Evolutionary conservation across 2,888 invertebrate species (phyloP).

Genomic region (Drosophila ochracea): DNA sequence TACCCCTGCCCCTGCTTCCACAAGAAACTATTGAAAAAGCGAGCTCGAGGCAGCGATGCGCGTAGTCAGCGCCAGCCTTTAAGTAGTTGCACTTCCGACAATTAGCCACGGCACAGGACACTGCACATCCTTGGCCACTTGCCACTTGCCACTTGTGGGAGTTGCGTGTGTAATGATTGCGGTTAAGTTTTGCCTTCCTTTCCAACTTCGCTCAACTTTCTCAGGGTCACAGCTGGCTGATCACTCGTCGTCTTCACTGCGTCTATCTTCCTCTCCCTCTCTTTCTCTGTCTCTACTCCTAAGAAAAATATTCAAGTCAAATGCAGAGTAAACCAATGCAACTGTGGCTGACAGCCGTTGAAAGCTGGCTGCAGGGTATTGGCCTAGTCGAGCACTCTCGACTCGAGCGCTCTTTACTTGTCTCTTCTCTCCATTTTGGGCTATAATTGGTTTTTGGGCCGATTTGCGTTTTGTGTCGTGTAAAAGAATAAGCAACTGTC

Average conservation of each 20-base stretch:
- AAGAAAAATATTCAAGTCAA: background rate
- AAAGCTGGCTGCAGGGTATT: background rate
- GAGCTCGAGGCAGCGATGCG: constrained; percentile 56
- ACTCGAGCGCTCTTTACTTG: background rate
- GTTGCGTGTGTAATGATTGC: constrained; percentile 73
- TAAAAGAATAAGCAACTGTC: constrained; percentile 14
- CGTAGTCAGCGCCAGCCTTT: constrained; percentile 50
- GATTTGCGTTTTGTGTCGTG: constrained; percentile 15
- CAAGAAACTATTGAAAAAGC: constrained; percentile 12
- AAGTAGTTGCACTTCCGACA: constrained; percentile 72
- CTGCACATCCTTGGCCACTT: constrained; percentile 35
- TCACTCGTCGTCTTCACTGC: constrained; percentile 4
- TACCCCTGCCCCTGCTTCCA: background rate
- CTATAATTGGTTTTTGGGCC: constrained; percentile 25
- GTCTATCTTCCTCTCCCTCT: too few relatives aligned
- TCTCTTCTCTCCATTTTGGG: background rate
- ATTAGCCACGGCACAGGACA: constrained; percentile 56
- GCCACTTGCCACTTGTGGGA: constrained; percentile 51
- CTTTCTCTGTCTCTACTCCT: background rate
- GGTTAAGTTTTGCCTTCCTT: constrained; percentile 43
- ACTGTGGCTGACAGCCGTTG: background rate
- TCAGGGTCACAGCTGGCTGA: constrained; percentile 76
- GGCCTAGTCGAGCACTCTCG: background rate
- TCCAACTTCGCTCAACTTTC: constrained; percentile 45
- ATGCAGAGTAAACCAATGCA: background rate